Evolutionary conservation across 2,888 invertebrate species (phyloP).

Genomic region (Tethea ocularis): DNA sequence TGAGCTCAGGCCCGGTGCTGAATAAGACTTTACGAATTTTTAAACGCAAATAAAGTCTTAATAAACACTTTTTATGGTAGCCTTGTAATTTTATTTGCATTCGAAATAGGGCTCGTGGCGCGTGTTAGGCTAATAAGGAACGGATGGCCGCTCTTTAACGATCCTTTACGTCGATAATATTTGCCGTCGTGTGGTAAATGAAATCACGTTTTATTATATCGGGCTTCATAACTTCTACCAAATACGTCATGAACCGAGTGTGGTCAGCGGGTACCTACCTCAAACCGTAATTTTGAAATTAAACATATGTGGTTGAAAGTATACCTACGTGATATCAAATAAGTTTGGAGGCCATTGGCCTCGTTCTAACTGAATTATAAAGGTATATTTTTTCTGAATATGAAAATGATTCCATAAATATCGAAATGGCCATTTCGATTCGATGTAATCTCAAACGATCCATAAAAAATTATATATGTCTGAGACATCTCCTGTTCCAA

Average conservation of each 20-base stretch:
- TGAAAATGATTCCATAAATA: slow-evolving; percentile 36
- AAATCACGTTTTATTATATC: slow-evolving; percentile 61
- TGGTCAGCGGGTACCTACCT: slow-evolving; percentile 45
- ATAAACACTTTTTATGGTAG: slow-evolving; percentile 78
- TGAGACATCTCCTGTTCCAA: slow-evolving; percentile 45
- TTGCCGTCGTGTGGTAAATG: slow-evolving; percentile 56
- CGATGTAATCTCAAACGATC: slow-evolving; percentile 20
- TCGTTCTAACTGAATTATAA: slow-evolving; percentile 8
- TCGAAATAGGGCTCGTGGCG: slow-evolving; percentile 71
- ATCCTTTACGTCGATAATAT: slow-evolving; percentile 63
- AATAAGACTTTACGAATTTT: slow-evolving; percentile 81
- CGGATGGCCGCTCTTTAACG: slow-evolving; percentile 70
- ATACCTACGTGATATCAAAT: slow-evolving; percentile 17
- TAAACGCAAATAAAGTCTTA: slow-evolving; percentile 78
- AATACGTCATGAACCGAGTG: slow-evolving; percentile 46
- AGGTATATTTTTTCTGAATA: slow-evolving; percentile 18
- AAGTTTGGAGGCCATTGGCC: neutral
- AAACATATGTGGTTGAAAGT: slow-evolving; percentile 19
- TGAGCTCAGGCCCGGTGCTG: slow-evolving; percentile 56
- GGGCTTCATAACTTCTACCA: slow-evolving; percentile 56
- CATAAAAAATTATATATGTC: slow-evolving; percentile 47
- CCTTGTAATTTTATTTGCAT: slow-evolving; percentile 78
- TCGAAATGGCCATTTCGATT: slow-evolving; percentile 31
- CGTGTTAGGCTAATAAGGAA: slow-evolving; percentile 79
- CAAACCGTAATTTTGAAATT: slow-evolving; percentile 19